A percentile compares a stretch with the other conserved stretches of the same genome.
phyloP scores from a whole-genome alignment of 2,797 vertebrate genomes.

The Fundulus diaphanus region DNA sequence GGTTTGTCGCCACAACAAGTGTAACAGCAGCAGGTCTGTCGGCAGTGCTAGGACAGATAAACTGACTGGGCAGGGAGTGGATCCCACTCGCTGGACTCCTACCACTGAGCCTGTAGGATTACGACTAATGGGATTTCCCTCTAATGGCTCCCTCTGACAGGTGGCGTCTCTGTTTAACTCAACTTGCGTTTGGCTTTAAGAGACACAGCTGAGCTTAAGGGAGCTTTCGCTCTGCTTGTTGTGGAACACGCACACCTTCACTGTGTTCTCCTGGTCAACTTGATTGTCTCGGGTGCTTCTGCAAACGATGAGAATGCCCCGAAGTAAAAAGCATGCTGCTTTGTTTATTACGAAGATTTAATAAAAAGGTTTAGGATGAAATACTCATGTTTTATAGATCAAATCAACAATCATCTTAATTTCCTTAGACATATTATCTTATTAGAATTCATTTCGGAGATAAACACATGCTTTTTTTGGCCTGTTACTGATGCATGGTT shows the following conservation, averaged over 20 bases:
- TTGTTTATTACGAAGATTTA: not conserved
- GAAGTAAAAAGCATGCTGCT: not conserved
- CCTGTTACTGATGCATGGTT: not conserved
- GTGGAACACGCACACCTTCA: conserved; percentile 3
- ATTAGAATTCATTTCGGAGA: not conserved
- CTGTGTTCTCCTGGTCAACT: not conserved
- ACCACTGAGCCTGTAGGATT: conserved; percentile 67
- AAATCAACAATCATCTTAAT: too few species aligned
- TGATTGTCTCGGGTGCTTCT: not conserved
- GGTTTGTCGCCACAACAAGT: conserved; percentile 39
- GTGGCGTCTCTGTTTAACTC: conserved; percentile 76
- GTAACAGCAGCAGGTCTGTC: conserved; percentile 24
- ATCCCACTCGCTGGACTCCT: conserved; percentile 29
- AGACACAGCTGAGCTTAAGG: conserved; percentile 45
- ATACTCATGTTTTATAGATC: not conserved
- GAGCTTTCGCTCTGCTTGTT: conserved; percentile 16
- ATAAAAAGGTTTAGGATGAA: not conserved
- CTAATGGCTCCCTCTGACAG: conserved; percentile 72
- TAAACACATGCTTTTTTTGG: not conserved
- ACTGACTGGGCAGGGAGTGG: conserved; percentile 17
- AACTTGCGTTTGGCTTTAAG: conserved; percentile 61
- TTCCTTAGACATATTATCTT: too few species aligned
- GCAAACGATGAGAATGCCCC: not conserved
- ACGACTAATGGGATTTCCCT: conserved; percentile 79
- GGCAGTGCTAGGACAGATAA: conserved; percentile 23